A percentile compares a stretch with the other conserved stretches of the same genome.
phyloP scores from a whole-genome alignment of 2,797 vertebrate genomes.

The Heterohyrax brucei region DNA sequence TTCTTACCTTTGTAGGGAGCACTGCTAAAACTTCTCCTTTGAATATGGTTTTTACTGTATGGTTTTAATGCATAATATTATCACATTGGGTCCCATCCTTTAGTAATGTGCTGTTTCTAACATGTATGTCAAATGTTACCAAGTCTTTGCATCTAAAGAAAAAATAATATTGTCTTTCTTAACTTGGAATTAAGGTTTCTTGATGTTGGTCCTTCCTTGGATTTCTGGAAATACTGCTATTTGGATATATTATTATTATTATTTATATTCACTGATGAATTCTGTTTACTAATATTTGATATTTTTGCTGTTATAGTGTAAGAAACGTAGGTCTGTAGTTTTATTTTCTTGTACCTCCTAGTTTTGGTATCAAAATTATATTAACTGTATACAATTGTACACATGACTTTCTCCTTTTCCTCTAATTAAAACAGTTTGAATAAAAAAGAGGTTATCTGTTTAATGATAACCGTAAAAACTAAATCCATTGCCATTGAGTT shows the following conservation, averaged over 20 bases:
- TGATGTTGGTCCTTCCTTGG: neutral
- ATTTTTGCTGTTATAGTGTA: neutral
- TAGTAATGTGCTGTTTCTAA: neutral
- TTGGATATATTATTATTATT: neutral
- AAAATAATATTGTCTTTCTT: neutral
- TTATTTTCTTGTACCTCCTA: neutral
- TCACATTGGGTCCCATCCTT: neutral
- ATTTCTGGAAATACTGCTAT: neutral
- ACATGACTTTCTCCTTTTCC: neutral
- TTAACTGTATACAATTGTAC: neutral
- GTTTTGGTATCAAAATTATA: conserved; percentile 2
- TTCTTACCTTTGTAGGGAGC: neutral
- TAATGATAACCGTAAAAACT: neutral
- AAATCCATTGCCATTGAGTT: no score
- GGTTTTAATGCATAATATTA: neutral
- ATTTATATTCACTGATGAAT: conserved; percentile 40
- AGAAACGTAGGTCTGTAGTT: neutral
- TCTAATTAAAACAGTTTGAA: neutral
- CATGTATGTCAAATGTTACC: neutral
- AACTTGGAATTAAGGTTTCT: neutral
- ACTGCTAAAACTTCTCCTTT: neutral
- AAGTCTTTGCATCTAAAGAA: neutral
- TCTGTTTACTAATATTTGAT: neutral
- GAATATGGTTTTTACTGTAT: neutral
- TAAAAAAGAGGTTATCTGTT: neutral